phyloP scores from a whole-genome alignment of 2,888 invertebrate genomes.

The Polydrusus pterygomalis region DNA sequence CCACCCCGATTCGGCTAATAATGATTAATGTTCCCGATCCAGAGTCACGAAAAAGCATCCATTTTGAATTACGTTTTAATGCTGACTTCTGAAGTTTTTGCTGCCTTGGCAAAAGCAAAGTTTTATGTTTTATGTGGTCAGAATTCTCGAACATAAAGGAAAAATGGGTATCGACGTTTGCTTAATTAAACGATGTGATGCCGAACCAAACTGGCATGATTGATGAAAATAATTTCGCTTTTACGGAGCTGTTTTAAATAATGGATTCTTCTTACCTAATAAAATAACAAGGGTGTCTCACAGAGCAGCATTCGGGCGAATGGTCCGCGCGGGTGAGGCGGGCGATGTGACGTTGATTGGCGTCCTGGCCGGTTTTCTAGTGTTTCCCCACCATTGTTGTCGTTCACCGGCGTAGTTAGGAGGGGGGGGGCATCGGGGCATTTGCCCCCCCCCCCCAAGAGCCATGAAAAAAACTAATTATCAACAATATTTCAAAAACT shows the following conservation, averaged over 20 bases:
- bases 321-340: too few species aligned
- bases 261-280: too few species aligned
- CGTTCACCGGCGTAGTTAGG: too few species aligned
- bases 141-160: conserved; percentile 46
- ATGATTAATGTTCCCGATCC: conserved; percentile 55
- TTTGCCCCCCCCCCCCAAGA: too few species aligned
- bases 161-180: conserved; percentile 35
- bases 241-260: background rate
- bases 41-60: conserved; percentile 53
- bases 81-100: conserved; percentile 49
- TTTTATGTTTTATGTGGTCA: conserved; percentile 54
- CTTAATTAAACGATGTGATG: conserved; percentile 33
- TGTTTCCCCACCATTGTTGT: too few species aligned
- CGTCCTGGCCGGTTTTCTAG: too few species aligned
- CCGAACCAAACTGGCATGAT: conserved; percentile 20
- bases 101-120: conserved; percentile 46
- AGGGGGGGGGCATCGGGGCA: too few species aligned
- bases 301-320: too few species aligned
- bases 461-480: too few species aligned
- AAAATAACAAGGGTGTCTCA: too few species aligned
- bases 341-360: too few species aligned
- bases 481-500: too few species aligned
- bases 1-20: conserved; percentile 52
- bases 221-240: background rate
- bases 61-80: conserved; percentile 55